Conservation (phyloP, 2,113 vertebrate species). For the Anoplopoma fimbria region DNA sequence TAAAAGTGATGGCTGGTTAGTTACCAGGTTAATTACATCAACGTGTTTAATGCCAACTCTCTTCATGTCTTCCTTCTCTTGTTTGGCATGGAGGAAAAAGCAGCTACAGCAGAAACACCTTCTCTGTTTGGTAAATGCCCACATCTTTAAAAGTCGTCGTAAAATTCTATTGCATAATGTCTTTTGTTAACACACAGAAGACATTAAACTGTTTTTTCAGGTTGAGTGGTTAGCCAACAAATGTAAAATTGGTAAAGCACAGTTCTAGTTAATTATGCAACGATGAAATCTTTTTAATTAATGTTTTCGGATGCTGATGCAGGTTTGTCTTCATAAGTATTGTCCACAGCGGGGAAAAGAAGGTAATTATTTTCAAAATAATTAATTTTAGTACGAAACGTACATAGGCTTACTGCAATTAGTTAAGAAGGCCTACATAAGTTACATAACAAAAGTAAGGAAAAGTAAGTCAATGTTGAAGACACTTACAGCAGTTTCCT, state of each 20-base stretch:
- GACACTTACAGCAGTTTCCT: neutral
- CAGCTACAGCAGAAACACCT: neutral
- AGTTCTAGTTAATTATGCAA: neutral
- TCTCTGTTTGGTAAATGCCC: neutral
- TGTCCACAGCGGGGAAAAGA: neutral
- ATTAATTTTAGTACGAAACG: no score
- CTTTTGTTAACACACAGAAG: neutral
- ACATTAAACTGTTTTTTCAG: neutral
- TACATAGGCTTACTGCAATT: no score
- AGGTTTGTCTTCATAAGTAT: neutral
- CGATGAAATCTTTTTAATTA: neutral
- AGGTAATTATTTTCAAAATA: no score
- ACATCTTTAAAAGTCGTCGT: neutral
- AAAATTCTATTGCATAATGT: neutral
- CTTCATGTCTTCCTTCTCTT: neutral
- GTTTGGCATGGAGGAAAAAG: neutral
- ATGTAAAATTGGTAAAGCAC: neutral
- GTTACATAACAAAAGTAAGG: no score
- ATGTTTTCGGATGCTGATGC: neutral
- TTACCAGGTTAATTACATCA: neutral
- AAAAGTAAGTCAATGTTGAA: no score
- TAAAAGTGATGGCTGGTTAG: neutral
- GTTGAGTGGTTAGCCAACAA: neutral
- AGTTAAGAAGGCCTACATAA: no score
- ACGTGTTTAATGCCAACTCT: no score